Conservation (phyloP, 2,888 invertebrate genomes). For the Enchytraeus crypticus region DNA sequence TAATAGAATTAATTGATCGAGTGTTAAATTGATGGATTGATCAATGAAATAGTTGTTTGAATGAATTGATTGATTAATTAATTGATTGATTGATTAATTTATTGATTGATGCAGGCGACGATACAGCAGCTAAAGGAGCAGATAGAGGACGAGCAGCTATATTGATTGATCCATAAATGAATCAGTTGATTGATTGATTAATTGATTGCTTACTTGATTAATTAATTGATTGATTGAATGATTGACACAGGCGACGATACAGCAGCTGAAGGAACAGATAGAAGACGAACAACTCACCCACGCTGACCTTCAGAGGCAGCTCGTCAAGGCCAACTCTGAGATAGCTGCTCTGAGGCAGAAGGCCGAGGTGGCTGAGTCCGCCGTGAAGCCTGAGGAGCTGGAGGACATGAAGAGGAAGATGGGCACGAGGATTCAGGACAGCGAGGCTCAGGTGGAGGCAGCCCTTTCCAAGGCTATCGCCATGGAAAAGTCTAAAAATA, state of each 20-base stretch:
- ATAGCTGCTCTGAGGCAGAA: conserved; percentile 1
- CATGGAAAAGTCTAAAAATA: conserved; percentile 10
- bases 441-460: conserved; percentile 17
- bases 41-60: too few species aligned
- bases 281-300: conserved; percentile 14
- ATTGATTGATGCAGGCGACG: conserved; percentile 3
- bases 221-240: too few species aligned
- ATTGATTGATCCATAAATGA: too few species aligned
- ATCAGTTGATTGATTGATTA: too few species aligned
- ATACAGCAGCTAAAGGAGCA: conserved; percentile 17
- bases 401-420: conserved; percentile 18
- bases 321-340: conserved; percentile 10
- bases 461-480: conserved; percentile 8
- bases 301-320: conserved; percentile 16
- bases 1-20: too few species aligned
- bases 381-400: conserved; percentile 13
- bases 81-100: too few species aligned
- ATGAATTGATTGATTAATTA: too few species aligned
- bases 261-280: conserved; percentile 17
- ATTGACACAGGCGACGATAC: conserved; percentile 7
- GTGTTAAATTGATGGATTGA: too few species aligned
- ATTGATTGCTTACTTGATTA: too few species aligned
- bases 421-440: conserved; percentile 15
- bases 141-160: conserved; percentile 17
- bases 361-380: conserved; percentile 6